Conservation (phyloP, 1,140 invertebrate species). For the Pseudomyrmex gracilis region DNA sequence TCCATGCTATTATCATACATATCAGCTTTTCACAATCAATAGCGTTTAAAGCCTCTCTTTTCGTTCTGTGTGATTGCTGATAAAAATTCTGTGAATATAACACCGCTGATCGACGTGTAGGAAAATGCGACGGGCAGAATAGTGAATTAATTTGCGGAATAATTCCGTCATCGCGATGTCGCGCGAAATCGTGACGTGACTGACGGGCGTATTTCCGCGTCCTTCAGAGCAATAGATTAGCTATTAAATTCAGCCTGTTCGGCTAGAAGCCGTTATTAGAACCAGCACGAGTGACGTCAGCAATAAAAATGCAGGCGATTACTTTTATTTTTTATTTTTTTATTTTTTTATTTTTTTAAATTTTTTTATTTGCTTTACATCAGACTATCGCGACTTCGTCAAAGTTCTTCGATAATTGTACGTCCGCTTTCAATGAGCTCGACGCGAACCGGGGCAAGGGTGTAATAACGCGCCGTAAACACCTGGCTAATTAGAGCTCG, state of each 20-base stretch:
- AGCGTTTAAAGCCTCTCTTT: not conserved
- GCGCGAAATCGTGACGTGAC: conserved; percentile 39
- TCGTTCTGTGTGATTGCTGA: conserved; percentile 17
- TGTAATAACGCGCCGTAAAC: conserved; percentile 3
- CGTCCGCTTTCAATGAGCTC: conserved; percentile 5
- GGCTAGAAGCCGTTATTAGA: conserved; percentile 32
- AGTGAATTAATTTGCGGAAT: conserved; percentile 57
- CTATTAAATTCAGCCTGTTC: conserved; percentile 36
- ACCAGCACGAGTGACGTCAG: not conserved
- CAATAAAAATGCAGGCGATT: not conserved
- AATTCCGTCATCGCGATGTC: conserved; percentile 54
- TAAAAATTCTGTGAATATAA: conserved; percentile 47
- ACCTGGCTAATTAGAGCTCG: conserved; percentile 16
- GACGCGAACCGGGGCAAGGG: not conserved
- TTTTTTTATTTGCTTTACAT: not conserved
- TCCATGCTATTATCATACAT: conserved; percentile 20
- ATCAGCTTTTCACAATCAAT: conserved; percentile 28
- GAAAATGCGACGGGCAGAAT: conserved; percentile 24
- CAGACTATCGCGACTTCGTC: not conserved
- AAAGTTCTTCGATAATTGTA: conserved; percentile 8
- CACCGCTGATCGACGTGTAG: conserved; percentile 47
- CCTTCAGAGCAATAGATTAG: conserved; percentile 39
- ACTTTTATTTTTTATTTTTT: not conserved
- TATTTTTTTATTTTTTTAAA: not conserved
- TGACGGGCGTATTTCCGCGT: conserved; percentile 54